Evolutionary conservation across 2,113 vertebrate genomes (phyloP), one percentile per base, ranked within the genome.

Genomic region (Eupsittula cactorum): DNA sequence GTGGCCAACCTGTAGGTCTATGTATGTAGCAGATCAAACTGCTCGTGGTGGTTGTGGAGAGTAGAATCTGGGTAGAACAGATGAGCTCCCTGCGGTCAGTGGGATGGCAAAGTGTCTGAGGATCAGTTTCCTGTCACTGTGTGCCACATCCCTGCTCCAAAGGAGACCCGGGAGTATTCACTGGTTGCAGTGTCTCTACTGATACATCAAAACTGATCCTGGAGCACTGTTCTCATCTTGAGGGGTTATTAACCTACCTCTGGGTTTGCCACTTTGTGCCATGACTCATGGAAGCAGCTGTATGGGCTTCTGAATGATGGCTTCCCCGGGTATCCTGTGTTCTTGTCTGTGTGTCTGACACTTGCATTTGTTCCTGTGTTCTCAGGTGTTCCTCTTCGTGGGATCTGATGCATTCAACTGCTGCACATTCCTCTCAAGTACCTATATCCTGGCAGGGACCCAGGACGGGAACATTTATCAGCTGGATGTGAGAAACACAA

Each of bases 361-460:
- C 62, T 67, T 80, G 80, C 11, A 18, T 47, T 88, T 88, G 70
- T 55, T 68, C 71, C 59, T 65, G 4, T 41, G 17, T 85, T 63
- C 53, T 25, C 86, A 98, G 98, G 88, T 98, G 18, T 98, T 98
- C 88, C 97, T 98, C 28, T 98, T 98, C 3, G 6, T 95, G 2
- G 98, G 98, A 44, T 98, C 98, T 1, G 98, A 98, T 6, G 98
- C 98, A 1, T 98, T 98, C 95, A 98, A 98, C 84, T 98, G 98
- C 95, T 98, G 98, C 75, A 94, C 97, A 0, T 98, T 98, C 97
- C 97, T 98, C 82, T 98, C 98, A 3, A 98, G 97, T 62, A 96
- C 98, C 70, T 97, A 96, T 23, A 23, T 98, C 17, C 93, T 98
- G 46, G 98, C 97, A 25, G 98, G 98, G 28, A 97, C 98, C 44